phyloP scores from a whole-genome alignment of 2,113 vertebrate genomes.

The Eurystomus gularis region DNA sequence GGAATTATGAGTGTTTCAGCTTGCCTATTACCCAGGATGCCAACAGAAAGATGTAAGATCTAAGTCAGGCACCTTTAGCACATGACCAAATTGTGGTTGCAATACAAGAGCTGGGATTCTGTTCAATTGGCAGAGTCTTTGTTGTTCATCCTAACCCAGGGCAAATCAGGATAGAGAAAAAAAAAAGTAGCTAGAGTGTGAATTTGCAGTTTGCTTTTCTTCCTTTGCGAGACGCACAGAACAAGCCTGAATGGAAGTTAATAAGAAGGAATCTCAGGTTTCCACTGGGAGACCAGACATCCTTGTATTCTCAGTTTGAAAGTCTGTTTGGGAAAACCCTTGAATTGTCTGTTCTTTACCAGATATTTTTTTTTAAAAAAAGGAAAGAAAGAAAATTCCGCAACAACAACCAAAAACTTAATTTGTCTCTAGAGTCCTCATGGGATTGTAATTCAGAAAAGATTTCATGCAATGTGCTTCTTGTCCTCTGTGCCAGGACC shows the following conservation, averaged over 20 bases:
- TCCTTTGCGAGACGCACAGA: neutral
- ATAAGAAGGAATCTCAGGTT: neutral
- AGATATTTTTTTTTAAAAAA: neutral
- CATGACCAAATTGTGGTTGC: neutral
- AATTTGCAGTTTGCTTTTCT: neutral
- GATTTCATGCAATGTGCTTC: neutral
- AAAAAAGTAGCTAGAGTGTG: neutral
- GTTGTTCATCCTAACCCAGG: slow-evolving; percentile 3
- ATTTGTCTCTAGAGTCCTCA: neutral
- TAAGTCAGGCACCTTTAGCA: neutral
- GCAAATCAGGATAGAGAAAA: neutral
- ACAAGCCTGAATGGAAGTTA: neutral
- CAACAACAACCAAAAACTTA: neutral
- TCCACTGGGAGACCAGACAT: neutral
- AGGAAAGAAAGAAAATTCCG: neutral
- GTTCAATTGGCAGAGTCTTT: neutral
- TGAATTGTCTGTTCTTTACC: neutral
- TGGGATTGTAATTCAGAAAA: slow-evolving; percentile 17
- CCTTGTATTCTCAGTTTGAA: neutral
- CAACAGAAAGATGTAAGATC: neutral
- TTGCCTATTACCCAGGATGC: neutral
- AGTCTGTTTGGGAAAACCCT: neutral
- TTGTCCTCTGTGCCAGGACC: slow-evolving; percentile 19
- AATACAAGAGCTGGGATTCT: neutral
- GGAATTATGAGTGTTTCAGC: neutral